phyloP scores from a whole-genome alignment of 92 coral and sea anemone genomes.

The Epizoanthus stellaris region DNA sequence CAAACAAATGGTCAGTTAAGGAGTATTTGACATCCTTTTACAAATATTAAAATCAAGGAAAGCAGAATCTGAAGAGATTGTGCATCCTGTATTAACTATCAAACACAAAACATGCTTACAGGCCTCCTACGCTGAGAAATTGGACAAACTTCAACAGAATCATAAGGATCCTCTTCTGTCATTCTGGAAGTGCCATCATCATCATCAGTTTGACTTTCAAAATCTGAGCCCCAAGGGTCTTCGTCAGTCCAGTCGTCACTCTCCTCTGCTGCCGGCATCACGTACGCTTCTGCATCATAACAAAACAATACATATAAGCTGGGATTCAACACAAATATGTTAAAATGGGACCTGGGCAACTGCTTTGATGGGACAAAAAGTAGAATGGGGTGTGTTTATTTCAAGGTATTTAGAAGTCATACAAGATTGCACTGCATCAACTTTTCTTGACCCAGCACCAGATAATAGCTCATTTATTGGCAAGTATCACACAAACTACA shows the following conservation, averaged over 20 bases:
- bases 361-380: no score
- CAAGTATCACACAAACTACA: no score
- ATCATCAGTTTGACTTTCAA: conserved; percentile 71
- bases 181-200: conserved; percentile 43
- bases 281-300: conserved; percentile 63
- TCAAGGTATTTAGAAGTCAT: no score
- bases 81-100: background rate
- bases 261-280: conserved; percentile 83
- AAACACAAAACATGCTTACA: conserved; percentile 24
- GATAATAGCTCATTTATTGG: no score
- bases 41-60: background rate
- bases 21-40: no score
- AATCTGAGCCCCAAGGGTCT: conserved; percentile 97
- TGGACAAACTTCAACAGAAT: conserved; percentile 68
- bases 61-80: background rate
- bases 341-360: no score
- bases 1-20: no score
- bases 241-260: conserved; percentile 82
- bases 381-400: no score
- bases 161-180: conserved; percentile 39
- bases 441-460: no score
- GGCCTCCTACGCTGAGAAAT: conserved; percentile 64
- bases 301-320: background rate
- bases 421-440: no score
- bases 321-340: no score